These are phyloP conservation scores for Styela clava DNA, from an alignment of 23 tunicate genomes.

Conservation along the genomic window DNA sequence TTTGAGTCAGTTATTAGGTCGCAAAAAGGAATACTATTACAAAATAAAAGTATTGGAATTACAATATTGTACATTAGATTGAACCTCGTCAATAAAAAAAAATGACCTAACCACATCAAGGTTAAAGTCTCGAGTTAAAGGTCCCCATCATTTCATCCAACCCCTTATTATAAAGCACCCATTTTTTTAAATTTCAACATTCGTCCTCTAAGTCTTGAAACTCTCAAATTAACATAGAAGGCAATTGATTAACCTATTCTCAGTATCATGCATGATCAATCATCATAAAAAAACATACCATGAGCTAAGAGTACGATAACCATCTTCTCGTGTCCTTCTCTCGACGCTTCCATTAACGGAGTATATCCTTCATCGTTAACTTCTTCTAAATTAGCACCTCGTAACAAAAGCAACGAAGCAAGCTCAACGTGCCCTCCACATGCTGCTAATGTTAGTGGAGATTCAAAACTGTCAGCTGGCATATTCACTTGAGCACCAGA, in stretches of 20 bases:
- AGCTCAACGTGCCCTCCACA: constrained; percentile 97
- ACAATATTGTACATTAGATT: neutral
- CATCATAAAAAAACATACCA: too few species aligned
- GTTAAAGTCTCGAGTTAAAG: too few species aligned
- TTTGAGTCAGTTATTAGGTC: neutral
- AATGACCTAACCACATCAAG: neutral
- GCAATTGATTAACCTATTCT: too few species aligned
- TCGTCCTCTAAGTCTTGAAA: too few species aligned
- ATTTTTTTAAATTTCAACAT: too few species aligned
- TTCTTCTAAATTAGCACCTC: constrained; percentile 94
- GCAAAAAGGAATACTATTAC: too few species aligned
- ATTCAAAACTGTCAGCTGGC: constrained; percentile 98
- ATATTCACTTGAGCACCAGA: constrained; percentile 97
- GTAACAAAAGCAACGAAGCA: constrained; percentile 73
- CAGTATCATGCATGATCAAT: too few species aligned
- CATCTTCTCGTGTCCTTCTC: constrained; percentile 94
- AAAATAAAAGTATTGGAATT: neutral
- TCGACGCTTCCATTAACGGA: constrained; percentile 82
- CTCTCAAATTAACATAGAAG: too few species aligned
- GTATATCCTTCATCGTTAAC: constrained; percentile 99
- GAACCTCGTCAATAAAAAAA: neutral
- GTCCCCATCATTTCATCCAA: too few species aligned
- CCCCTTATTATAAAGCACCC: too few species aligned
- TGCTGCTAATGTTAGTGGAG: constrained; percentile 96
- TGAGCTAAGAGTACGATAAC: constrained; percentile 75